Conservation (phyloP, 2,888 invertebrate species). For the Polyommatus iphigenia region DNA sequence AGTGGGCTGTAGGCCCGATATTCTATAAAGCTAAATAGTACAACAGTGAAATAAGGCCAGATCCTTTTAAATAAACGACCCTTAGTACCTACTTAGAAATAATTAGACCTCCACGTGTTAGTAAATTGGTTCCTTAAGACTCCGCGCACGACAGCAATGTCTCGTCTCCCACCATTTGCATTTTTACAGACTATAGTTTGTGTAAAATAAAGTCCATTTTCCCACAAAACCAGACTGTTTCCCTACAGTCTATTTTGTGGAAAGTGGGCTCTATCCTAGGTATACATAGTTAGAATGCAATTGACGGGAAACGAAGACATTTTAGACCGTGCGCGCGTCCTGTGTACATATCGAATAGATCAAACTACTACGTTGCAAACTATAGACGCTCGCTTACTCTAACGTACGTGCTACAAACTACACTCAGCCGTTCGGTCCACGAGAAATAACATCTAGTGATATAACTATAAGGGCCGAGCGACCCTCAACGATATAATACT, state of each 20-base stretch:
- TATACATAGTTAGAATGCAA: neutral
- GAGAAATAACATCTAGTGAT: conserved; percentile 55
- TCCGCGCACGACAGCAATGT: neutral
- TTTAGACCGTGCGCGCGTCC: neutral
- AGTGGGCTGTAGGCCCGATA: conserved; percentile 37
- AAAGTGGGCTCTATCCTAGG: neutral
- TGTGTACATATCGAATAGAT: conserved; percentile 48
- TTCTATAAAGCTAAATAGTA: conserved; percentile 51
- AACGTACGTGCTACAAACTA: conserved; percentile 57
- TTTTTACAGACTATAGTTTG: neutral
- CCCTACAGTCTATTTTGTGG: no score
- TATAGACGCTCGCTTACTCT: conserved; percentile 61
- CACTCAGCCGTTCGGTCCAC: conserved; percentile 65
- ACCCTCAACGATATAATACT: conserved; percentile 36
- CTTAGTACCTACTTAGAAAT: conserved; percentile 57
- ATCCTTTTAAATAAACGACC: conserved; percentile 54
- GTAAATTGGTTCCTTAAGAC: conserved; percentile 67
- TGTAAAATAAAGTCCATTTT: neutral
- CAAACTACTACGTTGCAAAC: conserved; percentile 58
- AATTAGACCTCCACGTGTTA: conserved; percentile 60
- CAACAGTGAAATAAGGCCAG: conserved; percentile 57
- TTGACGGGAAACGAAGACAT: neutral
- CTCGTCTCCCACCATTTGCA: neutral
- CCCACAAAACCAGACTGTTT: no score
- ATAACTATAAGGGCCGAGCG: conserved; percentile 44